Evolutionary conservation across 2,797 vertebrate genomes (phyloP).

Genomic region (Hyperoplus immaculatus): DNA sequence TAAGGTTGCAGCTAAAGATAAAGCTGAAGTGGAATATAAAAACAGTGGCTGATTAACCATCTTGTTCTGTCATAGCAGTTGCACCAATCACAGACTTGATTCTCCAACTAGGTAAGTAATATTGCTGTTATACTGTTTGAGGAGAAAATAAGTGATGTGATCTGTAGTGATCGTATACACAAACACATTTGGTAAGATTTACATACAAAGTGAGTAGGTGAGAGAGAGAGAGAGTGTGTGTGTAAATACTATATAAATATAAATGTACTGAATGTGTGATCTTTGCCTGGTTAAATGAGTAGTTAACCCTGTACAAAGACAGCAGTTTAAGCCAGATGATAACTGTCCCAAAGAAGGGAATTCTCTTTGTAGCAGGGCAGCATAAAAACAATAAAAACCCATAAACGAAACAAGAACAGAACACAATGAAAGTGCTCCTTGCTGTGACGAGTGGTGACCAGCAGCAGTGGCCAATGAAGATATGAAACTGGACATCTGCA

Average conservation of each 20-base stretch:
- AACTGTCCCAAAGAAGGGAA: neutral
- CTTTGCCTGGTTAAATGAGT: neutral
- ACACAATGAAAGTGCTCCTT: neutral
- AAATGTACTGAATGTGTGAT: neutral
- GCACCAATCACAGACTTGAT: neutral
- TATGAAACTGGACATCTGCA: neutral
- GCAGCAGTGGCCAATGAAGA: neutral
- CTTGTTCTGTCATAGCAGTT: slow-evolving; percentile 19
- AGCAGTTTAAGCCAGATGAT: neutral
- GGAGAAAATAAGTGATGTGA: neutral
- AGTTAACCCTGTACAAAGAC: neutral
- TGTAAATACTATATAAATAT: no score
- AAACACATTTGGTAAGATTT: neutral
- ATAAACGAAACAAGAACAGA: slow-evolving; percentile 4
- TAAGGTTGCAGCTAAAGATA: neutral
- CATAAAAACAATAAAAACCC: slow-evolving; percentile 1
- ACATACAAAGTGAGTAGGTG: neutral
- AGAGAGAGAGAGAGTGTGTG: no score
- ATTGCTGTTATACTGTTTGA: neutral
- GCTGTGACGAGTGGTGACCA: neutral
- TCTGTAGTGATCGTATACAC: neutral
- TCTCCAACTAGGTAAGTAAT: neutral
- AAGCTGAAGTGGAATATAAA: slow-evolving; percentile 21
- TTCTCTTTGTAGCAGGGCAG: neutral
- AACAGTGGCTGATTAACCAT: slow-evolving; percentile 27